Base-by-base conservation (phyloP, 92 coral and sea anemone species). In the Chrysogorgia sp. region DNA sequence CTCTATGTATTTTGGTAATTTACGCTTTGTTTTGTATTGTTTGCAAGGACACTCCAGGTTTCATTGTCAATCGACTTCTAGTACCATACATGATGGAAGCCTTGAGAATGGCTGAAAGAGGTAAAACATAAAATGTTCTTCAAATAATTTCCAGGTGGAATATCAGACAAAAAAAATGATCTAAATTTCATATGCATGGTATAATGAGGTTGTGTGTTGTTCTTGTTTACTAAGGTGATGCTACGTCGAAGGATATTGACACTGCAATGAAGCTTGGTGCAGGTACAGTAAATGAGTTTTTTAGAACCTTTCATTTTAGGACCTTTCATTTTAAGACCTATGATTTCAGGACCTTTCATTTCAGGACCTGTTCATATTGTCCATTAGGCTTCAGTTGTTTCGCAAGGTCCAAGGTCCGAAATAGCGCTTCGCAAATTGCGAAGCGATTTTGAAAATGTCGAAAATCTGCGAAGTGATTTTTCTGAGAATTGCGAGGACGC, bases 181-280 rank as follows among this genome's bases (percentile, higher is more conserved):
- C 6, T 49, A 2, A 12, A 37, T 3, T 29, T 2, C 20, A 8
- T 9, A 10, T 7, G 35, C 0, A 61, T 2, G 40, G 34, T n/a
- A 7, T 30, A 19, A 43, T 48, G 15, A 14, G 21, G 56, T 48
- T 48, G 15, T 48, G 15, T 23, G 22, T 41, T 19, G 20, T 41
- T 34, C 30, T 12, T 7, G 29, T 53, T 55, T 9, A 5, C 5
- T 3, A 25, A 91, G 96, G 98, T 15, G 98, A 91, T 75, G 96
- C 98, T 2, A 76, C 96, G 14, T 88, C 96, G 7, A 85, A 87
- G 74, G 96, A 91, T 61, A 93, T 93, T 33, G 96, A 93, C 53
- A 93, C 86, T 3, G 96, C 93, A n/a, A 93, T 93, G 96, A 93
- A 93, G 50, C 92, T 91, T 59, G 96, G 96, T 22, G 98, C 97